These are phyloP conservation scores for Aphaenogaster floridana DNA, from an alignment of 1,140 invertebrate species.

Conservation along the genomic window DNA sequence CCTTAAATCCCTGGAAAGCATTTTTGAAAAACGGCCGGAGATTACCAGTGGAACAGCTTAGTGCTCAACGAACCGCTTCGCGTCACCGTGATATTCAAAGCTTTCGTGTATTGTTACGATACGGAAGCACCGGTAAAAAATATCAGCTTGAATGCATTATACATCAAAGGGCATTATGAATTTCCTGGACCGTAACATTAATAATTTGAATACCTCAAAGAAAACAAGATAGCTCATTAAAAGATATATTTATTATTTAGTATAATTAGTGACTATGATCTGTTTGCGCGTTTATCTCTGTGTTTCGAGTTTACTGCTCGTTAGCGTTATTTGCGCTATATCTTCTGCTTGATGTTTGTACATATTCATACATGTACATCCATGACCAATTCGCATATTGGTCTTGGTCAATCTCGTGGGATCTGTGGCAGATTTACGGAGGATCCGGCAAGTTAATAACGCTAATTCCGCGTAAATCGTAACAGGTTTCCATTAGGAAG, in stretches of 20 bases:
- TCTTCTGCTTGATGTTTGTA: background rate
- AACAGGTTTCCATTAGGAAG: constrained; percentile 27
- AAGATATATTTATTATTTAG: background rate
- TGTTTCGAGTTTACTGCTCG: background rate
- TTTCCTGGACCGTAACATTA: background rate
- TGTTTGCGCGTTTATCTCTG: background rate
- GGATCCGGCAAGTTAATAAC: constrained; percentile 78
- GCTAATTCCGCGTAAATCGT: constrained; percentile 81
- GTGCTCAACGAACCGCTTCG: constrained; percentile 33
- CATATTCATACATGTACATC: constrained; percentile 64
- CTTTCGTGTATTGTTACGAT: background rate
- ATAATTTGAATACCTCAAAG: background rate
- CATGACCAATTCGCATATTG: constrained; percentile 71
- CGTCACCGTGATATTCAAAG: constrained; percentile 12
- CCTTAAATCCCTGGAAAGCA: constrained; percentile 19
- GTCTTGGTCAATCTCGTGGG: constrained; percentile 69
- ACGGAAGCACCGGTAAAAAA: background rate
- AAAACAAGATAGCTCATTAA: background rate
- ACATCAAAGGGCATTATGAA: background rate
- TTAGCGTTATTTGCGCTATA: background rate
- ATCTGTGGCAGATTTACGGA: constrained; percentile 47
- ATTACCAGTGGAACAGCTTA: constrained; percentile 19
- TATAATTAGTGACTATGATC: background rate
- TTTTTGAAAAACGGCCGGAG: constrained; percentile 43
- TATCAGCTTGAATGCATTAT: constrained; percentile 24